Percentiles rank a stretch among this genome's conserved stretches.
Evolutionary conservation across 1,140 invertebrate genomes (phyloP).

Genomic region (Zaprionus inermis): DNA sequence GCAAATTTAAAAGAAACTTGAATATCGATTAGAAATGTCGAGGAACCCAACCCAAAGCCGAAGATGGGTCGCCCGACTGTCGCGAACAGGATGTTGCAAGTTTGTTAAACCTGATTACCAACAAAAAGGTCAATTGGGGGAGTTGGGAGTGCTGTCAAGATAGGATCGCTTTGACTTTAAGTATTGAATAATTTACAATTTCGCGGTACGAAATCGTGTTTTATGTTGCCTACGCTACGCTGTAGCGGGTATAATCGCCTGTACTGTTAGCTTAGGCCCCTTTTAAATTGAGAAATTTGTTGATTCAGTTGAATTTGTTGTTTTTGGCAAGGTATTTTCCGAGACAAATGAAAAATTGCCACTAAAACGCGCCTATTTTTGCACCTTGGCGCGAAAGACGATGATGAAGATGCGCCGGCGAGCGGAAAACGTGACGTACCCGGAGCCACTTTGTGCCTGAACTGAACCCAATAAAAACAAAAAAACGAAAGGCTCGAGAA

Average conservation of each 20-base stretch:
- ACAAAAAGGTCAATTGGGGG: slow-evolving; percentile 42
- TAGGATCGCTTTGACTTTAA: slow-evolving; percentile 31
- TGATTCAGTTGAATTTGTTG: not conserved
- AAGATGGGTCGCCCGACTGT: too few species aligned
- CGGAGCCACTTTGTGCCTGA: slow-evolving; percentile 40
- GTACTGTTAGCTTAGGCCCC: not conserved
- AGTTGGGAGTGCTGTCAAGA: not conserved
- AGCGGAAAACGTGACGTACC: slow-evolving; percentile 74
- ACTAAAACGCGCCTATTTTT: not conserved
- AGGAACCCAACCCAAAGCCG: not conserved
- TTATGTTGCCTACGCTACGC: slow-evolving; percentile 21
- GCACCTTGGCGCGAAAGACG: slow-evolving; percentile 16
- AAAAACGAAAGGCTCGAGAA: too few species aligned
- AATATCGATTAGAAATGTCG: slow-evolving; percentile 1
- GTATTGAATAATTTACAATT: slow-evolving; percentile 58
- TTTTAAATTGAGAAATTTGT: not conserved
- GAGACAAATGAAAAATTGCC: slow-evolving; percentile 48
- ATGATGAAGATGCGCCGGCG: slow-evolving; percentile 75
- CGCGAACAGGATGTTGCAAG: not conserved
- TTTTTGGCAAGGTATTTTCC: not conserved
- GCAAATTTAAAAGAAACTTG: not conserved
- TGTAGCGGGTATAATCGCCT: slow-evolving; percentile 1
- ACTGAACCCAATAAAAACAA: slow-evolving; percentile 23
- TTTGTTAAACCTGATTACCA: not conserved
- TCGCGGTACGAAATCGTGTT: slow-evolving; percentile 20